Base-by-base conservation (phyloP, 2,797 vertebrate species). In the Platalea minor region DNA sequence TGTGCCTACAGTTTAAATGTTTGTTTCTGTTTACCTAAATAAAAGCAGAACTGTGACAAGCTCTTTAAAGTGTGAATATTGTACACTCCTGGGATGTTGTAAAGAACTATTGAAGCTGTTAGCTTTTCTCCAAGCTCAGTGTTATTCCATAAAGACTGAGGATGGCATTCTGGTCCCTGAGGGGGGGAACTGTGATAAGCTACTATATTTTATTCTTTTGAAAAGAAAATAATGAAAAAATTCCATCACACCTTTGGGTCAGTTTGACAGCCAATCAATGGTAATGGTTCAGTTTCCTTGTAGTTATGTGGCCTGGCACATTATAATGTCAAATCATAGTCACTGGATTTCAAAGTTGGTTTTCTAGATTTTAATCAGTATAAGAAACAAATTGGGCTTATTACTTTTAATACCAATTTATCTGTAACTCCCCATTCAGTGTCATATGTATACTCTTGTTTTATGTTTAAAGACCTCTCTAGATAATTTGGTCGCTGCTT, bases 31-130 rank as follows among this genome's bases (percentile, higher is more conserved):
- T 93, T 69, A 70, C 4, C 0, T 31, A 70, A 69, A 54, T 56
- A 59, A 84, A 88, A 94, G 59, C 37, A 85, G 54, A 86, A 76
- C 48, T 74, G n/a, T 67, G 74, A 85, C 59, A 88, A 90, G 50
- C 59, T 76, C 77, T 88, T 95, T 81, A 29, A 84, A 86, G 54
- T 10, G 3, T 63, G 83, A 67, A 23, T 73, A 41, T 41, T 79
- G 33, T 88, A 45, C 23, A 4, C 23, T 91, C 37, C 68, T 59
- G 76, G 60, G 45, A 65, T 56, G 24, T 13, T 57, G 24, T 54
- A 59, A 81, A 59, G 79, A 86, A 20, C 51, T 79, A 6, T 33
- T 56, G 54, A 88, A 86, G 21, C 35, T 80, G 13, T 72, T 72
- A 68, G 35, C 5, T 75, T 72, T 87, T 86, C 46, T 88, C 31